Evolutionary conservation across 2,888 invertebrate genomes (phyloP), one percentile per base, ranked within the genome.

Genomic region (Thera britannica): DNA sequence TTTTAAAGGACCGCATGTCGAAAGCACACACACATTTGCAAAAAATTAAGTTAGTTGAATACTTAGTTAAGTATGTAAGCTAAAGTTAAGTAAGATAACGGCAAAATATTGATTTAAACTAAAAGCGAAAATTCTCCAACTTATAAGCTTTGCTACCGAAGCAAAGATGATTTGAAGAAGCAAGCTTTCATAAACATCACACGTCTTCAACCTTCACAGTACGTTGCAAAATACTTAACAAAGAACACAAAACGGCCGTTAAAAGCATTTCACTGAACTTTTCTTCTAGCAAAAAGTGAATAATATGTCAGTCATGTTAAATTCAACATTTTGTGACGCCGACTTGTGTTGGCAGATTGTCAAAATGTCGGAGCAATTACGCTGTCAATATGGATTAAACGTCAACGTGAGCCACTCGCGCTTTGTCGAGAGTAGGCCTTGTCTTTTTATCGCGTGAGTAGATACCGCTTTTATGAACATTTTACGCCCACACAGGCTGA

Each of bases 301-400:
- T 61, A 7, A 49, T 58, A 11, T 58, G 49, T 65, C 58, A 65
- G 56, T 62, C 56, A 75, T 80, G 80, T 81, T 77, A 83, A 79
- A 80, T 77, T 78, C 75, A 72, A 69, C 71, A 74, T 77, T 38
- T 9, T 77, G 74, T 77, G 76, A 76, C 79, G 72, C 74, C 62
- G 46, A 64, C 61, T 66, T 72, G 75, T 77, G 80, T 79, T 86
- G 87, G 84, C 87, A 84, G 75, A 79, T 80, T 84, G 87, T 86
- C 89, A 88, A 84, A 86, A 85, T 79, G 82, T 80, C 77, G 77
- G 79, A 81, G 83, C 86, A 87, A 89, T 88, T 86, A 86, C 81
- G 80, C 79, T 79, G 84, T 83, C 87, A 83, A 82, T 81, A 83
- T 80, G 81, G 83, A 83, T 83, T 85, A 82, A 79, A 75, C 72